Percentiles rank a stretch among this genome's conserved stretches.
phyloP scores from a whole-genome alignment of 2,888 invertebrate genomes.

The Tridacna gigas region DNA sequence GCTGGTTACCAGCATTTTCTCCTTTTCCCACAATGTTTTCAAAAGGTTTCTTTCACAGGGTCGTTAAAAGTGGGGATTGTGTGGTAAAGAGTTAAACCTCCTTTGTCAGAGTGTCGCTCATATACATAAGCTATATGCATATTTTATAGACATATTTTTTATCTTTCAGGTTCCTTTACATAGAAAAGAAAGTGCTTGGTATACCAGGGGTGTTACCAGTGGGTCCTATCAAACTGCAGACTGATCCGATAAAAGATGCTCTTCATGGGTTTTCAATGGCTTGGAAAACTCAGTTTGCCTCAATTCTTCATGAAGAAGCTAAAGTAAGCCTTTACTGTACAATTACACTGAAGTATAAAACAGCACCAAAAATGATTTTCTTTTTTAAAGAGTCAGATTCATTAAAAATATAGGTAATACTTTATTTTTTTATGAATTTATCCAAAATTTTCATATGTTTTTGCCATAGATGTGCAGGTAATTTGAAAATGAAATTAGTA shows the following conservation, averaged over 20 bases:
- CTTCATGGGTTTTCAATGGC: slow-evolving; percentile 84
- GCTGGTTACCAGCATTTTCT: too few species aligned
- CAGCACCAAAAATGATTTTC: too few species aligned
- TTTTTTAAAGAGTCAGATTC: too few species aligned
- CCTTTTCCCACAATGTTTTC: not conserved
- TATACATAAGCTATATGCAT: too few species aligned
- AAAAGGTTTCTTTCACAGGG: not conserved
- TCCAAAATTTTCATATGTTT: not conserved
- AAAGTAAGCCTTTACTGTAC: slow-evolving; percentile 74
- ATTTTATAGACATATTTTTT: too few species aligned
- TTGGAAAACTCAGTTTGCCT: slow-evolving; percentile 84
- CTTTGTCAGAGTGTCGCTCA: too few species aligned
- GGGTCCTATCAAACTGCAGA: slow-evolving; percentile 83
- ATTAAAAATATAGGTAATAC: too few species aligned
- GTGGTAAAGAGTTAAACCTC: too few species aligned
- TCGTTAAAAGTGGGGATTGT: too few species aligned
- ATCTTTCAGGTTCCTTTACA: slow-evolving; percentile 69
- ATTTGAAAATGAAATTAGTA: too few species aligned
- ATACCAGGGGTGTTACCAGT: slow-evolving; percentile 79
- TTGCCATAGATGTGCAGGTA: too few species aligned
- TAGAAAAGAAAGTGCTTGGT: slow-evolving; percentile 82
- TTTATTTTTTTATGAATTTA: too few species aligned
- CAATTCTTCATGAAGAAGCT: slow-evolving; percentile 83
- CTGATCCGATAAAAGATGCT: slow-evolving; percentile 83
- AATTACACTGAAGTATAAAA: not conserved